These are phyloP conservation scores for Caenorhabditis inopinata DNA, from an alignment of 1,140 invertebrate species.

Conservation along the genomic window DNA sequence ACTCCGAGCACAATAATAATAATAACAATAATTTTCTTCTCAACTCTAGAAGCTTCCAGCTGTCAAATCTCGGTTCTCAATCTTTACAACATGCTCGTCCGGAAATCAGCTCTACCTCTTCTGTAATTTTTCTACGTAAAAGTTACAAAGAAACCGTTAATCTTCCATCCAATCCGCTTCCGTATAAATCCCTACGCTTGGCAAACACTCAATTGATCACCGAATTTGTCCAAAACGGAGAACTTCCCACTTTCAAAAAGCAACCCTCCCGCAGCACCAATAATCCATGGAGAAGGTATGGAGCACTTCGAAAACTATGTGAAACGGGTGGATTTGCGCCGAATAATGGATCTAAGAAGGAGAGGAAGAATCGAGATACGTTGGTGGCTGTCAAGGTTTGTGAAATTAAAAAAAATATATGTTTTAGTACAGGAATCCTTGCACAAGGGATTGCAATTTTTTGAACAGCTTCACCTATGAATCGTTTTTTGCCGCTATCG, in stretches of 20 bases:
- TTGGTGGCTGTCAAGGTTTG: conserved; percentile 1
- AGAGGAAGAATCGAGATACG: background rate
- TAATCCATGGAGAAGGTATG: background rate
- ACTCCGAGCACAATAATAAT: too few relatives aligned
- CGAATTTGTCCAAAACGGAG: background rate
- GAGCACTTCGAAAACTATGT: background rate
- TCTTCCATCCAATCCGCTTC: background rate
- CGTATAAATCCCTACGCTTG: background rate
- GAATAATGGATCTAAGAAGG: background rate
- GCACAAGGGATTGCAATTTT: too few relatives aligned
- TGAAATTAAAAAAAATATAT: background rate
- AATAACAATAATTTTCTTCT: too few relatives aligned
- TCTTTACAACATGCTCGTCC: background rate
- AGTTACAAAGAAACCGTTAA: background rate
- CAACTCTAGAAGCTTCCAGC: too few relatives aligned
- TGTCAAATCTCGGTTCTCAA: background rate
- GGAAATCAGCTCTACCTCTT: background rate
- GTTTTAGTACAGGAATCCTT: too few relatives aligned
- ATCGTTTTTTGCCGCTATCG: too few relatives aligned
- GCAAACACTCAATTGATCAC: background rate
- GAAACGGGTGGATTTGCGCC: conserved; percentile 1
- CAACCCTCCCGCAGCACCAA: background rate
- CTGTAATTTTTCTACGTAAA: background rate
- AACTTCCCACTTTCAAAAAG: conserved; percentile 22
- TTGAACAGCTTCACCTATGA: too few relatives aligned